Conservation (phyloP, 2,797 vertebrate genomes). For the Sciurus carolinensis region DNA sequence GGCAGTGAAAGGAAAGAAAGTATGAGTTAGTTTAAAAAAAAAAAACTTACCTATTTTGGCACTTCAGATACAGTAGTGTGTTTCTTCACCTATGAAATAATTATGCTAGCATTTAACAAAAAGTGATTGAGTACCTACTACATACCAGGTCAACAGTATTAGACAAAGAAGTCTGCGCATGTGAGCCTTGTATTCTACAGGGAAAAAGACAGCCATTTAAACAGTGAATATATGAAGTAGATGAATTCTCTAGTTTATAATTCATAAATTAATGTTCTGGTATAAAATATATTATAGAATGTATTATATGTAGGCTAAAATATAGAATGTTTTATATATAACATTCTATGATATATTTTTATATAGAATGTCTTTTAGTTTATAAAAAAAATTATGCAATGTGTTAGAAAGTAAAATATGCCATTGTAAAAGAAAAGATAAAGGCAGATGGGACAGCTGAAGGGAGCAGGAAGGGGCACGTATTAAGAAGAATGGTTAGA, state of each 20-base stretch:
- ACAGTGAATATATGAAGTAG: background rate
- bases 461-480: background rate
- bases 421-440: conserved; percentile 13
- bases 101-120: background rate
- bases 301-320: background rate
- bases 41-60: background rate
- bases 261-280: background rate
- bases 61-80: background rate
- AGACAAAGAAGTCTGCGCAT: background rate
- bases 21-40: background rate
- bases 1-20: background rate
- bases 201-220: background rate
- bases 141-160: background rate
- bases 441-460: background rate
- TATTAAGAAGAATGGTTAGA: background rate
- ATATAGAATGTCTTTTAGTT: background rate
- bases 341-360: background rate
- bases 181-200: background rate
- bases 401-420: background rate
- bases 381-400: background rate
- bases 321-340: background rate
- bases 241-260: background rate
- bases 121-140: background rate
- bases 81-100: conserved; percentile 33
- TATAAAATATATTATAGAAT: background rate